phyloP scores from a whole-genome alignment of 2,113 vertebrate species.

The Chamaetylas fuelleborni region DNA sequence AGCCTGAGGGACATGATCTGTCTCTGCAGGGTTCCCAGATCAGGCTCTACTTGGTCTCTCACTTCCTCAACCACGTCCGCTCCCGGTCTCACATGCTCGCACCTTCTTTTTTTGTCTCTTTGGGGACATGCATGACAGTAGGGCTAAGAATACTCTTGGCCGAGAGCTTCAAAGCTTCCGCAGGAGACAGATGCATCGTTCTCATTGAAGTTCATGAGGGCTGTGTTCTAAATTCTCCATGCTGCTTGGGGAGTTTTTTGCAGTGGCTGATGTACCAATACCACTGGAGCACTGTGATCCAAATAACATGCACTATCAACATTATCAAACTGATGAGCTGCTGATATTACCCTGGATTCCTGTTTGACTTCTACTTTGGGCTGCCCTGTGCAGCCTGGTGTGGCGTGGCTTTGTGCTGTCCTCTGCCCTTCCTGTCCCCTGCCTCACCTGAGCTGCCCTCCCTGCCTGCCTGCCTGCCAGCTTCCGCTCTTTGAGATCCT shows the following conservation, averaged over 20 bases:
- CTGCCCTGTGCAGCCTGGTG: not conserved
- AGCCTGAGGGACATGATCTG: constrained; percentile 41
- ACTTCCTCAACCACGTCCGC: constrained; percentile 60
- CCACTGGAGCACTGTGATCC: not conserved
- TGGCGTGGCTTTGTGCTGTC: not conserved
- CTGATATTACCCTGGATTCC: not conserved
- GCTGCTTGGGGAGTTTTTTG: constrained; percentile 11
- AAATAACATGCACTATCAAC: not conserved
- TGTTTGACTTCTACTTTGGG: not conserved
- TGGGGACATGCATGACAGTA: constrained; percentile 66
- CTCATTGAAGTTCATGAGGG: constrained; percentile 47
- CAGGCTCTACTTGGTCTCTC: constrained; percentile 54
- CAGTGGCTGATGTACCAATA: constrained; percentile 32
- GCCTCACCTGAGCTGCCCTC: constrained; percentile 51
- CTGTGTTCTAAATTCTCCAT: constrained; percentile 46
- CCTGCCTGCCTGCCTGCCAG: constrained; percentile 10
- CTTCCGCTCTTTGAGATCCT: not conserved
- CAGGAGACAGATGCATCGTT: constrained; percentile 57
- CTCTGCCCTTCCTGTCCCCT: not conserved
- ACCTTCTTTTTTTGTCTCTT: constrained; percentile 69
- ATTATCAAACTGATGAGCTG: not conserved
- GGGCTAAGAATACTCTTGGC: constrained; percentile 68
- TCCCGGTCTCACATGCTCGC: constrained; percentile 51
- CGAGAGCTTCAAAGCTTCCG: constrained; percentile 59
- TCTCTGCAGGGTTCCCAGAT: constrained; percentile 48